These are phyloP conservation scores for Seriola aureovittata DNA, from an alignment of 2,113 vertebrate species.

Conservation along the genomic window DNA sequence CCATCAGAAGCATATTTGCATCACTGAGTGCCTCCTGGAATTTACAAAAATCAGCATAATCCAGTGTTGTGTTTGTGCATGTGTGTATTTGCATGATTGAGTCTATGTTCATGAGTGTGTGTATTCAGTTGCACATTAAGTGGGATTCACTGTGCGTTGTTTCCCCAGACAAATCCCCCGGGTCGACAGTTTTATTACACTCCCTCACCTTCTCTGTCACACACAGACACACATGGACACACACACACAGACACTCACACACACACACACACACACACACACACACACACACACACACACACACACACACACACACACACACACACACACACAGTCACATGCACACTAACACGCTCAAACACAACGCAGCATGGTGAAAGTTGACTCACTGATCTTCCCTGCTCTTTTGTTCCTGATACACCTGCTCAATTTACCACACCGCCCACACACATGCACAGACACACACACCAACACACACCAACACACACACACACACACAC, in stretches of 20 bases:
- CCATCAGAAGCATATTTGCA: constrained; percentile 56
- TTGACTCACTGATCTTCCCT: constrained; percentile 73
- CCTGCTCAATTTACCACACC: constrained; percentile 78
- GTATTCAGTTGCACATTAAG: constrained; percentile 40
- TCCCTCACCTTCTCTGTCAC: constrained; percentile 16
- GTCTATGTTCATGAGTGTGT: constrained; percentile 1
- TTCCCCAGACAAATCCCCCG: constrained; percentile 65
- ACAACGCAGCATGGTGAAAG: constrained; percentile 38
- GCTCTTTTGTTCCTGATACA: constrained; percentile 75
- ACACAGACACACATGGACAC: constrained; percentile 3
- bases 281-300: background rate
- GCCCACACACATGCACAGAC: constrained; percentile 59
- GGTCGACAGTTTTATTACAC: constrained; percentile 61
- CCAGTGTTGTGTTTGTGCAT: constrained; percentile 11
- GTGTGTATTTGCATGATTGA: constrained; percentile 22
- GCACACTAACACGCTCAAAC: background rate
- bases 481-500: background rate
- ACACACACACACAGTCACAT: background rate
- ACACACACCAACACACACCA: background rate
- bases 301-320: background rate
- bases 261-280: background rate
- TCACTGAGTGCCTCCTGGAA: constrained; percentile 58
- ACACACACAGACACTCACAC: constrained; percentile 7
- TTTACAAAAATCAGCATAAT: constrained; percentile 67
- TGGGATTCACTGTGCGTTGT: constrained; percentile 46